These are phyloP conservation scores for Apis cerana DNA, from an alignment of 1,140 invertebrate species.

Conservation along the genomic window DNA sequence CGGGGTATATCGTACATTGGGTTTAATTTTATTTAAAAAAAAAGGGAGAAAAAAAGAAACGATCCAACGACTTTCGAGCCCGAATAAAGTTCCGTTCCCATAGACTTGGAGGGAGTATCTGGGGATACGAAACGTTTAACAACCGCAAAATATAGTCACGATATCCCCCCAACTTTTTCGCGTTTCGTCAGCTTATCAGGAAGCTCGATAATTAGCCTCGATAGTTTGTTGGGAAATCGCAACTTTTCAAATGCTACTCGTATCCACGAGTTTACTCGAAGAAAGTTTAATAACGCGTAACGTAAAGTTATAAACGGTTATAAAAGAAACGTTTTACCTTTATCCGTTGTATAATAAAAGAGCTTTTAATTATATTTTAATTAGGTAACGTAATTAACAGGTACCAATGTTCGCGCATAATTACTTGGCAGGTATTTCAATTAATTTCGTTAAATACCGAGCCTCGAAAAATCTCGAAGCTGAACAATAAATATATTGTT, in stretches of 20 bases:
- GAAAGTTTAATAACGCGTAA: not conserved
- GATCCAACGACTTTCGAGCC: conserved; percentile 3
- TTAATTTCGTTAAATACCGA: not conserved
- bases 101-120: conserved; percentile 38
- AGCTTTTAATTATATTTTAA: conserved; percentile 6
- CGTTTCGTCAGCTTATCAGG: conserved; percentile 60
- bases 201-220: not conserved
- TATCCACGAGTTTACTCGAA: not conserved
- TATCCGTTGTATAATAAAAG: not conserved
- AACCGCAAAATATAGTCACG: conserved; percentile 44
- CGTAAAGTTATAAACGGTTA: not conserved
- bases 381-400: conserved; percentile 1
- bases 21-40: too few relatives aligned
- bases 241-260: not conserved
- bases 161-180: conserved; percentile 24
- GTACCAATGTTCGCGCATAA: not conserved
- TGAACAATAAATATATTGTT: not conserved
- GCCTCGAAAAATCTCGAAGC: not conserved
- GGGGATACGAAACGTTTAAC: conserved; percentile 40
- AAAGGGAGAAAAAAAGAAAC: too few relatives aligned
- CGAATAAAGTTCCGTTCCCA: conserved; percentile 15
- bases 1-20: too few relatives aligned
- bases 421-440: not conserved
- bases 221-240: not conserved
- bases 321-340: not conserved